Evolutionary conservation across 2,797 vertebrate species (phyloP).

Genomic region (Melopsittacus undulatus): DNA sequence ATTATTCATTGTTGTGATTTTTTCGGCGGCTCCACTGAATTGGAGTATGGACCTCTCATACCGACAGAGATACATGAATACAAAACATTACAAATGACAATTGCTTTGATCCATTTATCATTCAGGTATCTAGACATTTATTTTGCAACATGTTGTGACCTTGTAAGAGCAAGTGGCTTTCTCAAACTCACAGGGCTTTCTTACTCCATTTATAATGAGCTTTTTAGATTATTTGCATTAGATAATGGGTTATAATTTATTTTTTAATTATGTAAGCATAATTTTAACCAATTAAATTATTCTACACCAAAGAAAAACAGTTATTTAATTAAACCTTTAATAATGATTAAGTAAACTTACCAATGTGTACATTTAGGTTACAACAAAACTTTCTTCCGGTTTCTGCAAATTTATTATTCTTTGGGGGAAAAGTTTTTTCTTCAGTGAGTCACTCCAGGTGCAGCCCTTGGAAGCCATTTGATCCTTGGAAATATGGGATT

Average conservation of each 20-base stretch:
- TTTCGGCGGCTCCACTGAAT: background rate
- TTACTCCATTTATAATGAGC: background rate
- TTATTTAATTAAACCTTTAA: background rate
- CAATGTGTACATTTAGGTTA: background rate
- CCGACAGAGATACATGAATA: background rate
- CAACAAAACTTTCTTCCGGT: background rate
- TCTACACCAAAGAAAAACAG: constrained; percentile 35
- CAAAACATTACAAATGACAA: background rate
- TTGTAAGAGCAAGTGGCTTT: background rate
- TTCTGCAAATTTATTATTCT: background rate
- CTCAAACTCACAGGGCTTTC: background rate
- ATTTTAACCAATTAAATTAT: background rate
- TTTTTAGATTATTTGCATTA: constrained; percentile 28
- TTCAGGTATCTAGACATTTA: background rate
- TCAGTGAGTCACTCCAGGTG: background rate
- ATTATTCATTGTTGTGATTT: background rate
- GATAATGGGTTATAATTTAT: background rate
- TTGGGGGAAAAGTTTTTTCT: background rate
- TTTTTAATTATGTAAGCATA: constrained; percentile 43
- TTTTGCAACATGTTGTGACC: background rate
- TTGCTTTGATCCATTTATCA: background rate
- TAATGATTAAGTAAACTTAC: background rate
- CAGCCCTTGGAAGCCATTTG: background rate
- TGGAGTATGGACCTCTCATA: background rate
- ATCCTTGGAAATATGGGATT: background rate